Conservation (phyloP, 2,797 vertebrate genomes). For the Falco peregrinus region DNA sequence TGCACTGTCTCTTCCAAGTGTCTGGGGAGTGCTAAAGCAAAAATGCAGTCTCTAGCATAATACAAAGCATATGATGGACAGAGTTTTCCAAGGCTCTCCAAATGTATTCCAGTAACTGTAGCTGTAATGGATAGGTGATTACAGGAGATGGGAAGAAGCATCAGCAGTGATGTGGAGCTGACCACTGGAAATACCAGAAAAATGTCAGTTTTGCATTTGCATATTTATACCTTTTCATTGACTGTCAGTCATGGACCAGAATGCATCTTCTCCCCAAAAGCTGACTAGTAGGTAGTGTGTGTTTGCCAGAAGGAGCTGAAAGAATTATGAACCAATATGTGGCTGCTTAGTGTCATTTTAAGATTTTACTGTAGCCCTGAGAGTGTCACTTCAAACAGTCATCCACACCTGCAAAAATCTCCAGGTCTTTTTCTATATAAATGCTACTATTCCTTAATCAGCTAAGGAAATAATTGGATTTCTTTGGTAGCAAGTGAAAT, state of each 20-base stretch:
- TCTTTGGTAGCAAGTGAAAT: background rate
- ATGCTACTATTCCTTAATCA: background rate
- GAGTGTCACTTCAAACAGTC: background rate
- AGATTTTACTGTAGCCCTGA: background rate
- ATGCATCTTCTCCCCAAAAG: background rate
- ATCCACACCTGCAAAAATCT: background rate
- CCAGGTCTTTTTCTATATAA: background rate
- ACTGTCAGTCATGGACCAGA: background rate
- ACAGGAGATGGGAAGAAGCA: background rate
- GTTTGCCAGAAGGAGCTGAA: background rate
- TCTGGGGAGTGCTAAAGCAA: background rate
- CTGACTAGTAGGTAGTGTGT: background rate
- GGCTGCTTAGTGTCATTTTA: background rate
- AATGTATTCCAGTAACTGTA: background rate
- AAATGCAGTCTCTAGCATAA: background rate
- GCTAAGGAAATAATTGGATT: background rate
- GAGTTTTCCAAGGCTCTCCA: background rate
- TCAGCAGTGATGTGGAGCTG: background rate
- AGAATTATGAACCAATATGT: rapidly evolving
- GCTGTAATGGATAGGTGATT: background rate
- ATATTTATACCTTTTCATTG: background rate
- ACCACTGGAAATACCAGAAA: background rate
- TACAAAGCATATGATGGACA: background rate
- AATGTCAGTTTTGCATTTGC: background rate
- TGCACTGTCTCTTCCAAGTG: background rate